Conservation (phyloP, 2,113 vertebrate species). For the Stegostoma tigrinum region DNA sequence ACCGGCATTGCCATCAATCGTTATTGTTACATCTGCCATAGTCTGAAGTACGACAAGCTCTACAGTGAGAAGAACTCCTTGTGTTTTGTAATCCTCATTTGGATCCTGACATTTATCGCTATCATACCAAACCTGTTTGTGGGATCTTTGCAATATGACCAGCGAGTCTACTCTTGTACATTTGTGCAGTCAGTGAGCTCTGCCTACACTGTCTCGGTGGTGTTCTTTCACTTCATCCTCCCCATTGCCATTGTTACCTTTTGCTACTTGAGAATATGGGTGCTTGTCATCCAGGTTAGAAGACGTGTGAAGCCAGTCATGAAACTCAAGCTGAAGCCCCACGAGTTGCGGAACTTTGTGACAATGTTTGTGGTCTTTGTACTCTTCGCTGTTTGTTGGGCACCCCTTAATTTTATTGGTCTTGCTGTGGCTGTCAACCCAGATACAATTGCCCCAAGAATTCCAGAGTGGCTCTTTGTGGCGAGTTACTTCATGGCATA, state of each 20-base stretch:
- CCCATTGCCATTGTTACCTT: conserved; percentile 86
- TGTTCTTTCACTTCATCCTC: conserved; percentile 90
- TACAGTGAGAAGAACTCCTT: conserved; percentile 84
- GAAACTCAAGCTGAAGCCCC: conserved; percentile 74
- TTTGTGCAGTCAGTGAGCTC: conserved; percentile 87
- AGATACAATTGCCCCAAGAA: conserved; percentile 61
- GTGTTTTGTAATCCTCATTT: conserved; percentile 81
- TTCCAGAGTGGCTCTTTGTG: conserved; percentile 94
- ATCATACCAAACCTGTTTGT: conserved; percentile 83
- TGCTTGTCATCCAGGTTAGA: conserved; percentile 84
- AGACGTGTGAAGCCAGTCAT: conserved; percentile 78
- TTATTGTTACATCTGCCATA: conserved; percentile 96
- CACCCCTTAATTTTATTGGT: conserved; percentile 87
- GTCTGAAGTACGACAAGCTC: conserved; percentile 81
- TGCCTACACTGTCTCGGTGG: conserved; percentile 81
- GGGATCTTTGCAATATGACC: conserved; percentile 83
- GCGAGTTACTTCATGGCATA: conserved; percentile 95
- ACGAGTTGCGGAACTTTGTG: conserved; percentile 87
- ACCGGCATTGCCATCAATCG: conserved; percentile 91
- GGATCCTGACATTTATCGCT: conserved; percentile 78
- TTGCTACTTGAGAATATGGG: conserved; percentile 94
- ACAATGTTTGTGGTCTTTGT: conserved; percentile 97
- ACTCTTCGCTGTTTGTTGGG: conserved; percentile 94
- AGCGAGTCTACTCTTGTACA: conserved; percentile 85
- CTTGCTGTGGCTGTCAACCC: conserved; percentile 82